A percentile compares a stretch with the other conserved stretches of the same genome.
Evolutionary conservation across 2,797 vertebrate species (phyloP).

Genomic region (Delichon dasypus): DNA sequence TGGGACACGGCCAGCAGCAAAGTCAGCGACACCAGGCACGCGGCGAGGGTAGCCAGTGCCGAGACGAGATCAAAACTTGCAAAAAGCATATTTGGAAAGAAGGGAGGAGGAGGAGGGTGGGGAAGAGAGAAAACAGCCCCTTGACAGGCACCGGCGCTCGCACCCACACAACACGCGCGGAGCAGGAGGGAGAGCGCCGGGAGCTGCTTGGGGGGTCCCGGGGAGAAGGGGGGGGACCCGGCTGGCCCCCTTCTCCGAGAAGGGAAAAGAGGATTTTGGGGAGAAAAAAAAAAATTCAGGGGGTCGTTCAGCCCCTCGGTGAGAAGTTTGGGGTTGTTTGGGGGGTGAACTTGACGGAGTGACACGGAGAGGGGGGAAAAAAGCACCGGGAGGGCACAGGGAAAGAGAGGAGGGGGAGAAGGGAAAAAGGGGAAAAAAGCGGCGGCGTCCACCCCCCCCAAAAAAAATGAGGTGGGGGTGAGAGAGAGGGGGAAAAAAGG

Average conservation of each 20-base stretch:
- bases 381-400: background rate
- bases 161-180: background rate
- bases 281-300: no score
- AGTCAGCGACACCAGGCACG: conserved; percentile 92
- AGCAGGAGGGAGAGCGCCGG: background rate
- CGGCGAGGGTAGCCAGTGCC: conserved; percentile 91
- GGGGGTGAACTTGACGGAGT: background rate
- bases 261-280: background rate
- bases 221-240: conserved; percentile 15
- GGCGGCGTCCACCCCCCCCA: background rate
- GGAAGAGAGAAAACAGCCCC: conserved; percentile 8
- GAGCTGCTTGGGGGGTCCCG: conserved; percentile 7
- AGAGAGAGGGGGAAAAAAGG: background rate
- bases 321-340: background rate
- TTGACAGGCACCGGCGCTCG: conserved; percentile 32
- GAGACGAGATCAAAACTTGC: conserved; percentile 92
- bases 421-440: background rate
- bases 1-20: conserved; percentile 93
- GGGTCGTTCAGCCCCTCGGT: no score
- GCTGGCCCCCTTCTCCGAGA: background rate
- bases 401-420: background rate
- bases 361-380: background rate
- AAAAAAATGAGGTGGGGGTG: background rate
- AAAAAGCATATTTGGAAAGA: conserved; percentile 84
- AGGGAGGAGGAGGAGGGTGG: background rate